A percentile compares a stretch with the other conserved stretches of the same genome.
Evolutionary conservation across 2,113 vertebrate species (phyloP).

Genomic region (Prionailurus bengalensis): DNA sequence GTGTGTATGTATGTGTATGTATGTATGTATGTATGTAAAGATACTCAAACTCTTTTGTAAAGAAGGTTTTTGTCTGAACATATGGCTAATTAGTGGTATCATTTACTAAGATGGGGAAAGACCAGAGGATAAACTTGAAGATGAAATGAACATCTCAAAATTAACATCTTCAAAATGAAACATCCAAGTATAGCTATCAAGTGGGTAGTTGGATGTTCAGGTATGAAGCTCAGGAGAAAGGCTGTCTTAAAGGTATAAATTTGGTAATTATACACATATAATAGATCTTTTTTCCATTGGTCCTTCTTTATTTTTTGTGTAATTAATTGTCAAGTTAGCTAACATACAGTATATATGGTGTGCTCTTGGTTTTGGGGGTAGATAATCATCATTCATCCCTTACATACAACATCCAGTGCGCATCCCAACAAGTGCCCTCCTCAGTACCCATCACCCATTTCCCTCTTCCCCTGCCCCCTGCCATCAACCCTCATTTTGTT

Average conservation of each 20-base stretch:
- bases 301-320: too few species aligned
- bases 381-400: too few species aligned
- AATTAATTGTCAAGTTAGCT: too few species aligned
- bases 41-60: neutral
- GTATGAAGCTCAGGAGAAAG: neutral
- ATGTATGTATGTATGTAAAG: neutral
- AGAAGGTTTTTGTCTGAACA: neutral
- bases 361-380: too few species aligned
- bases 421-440: too few species aligned
- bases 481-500: too few species aligned
- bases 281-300: neutral
- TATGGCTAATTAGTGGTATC: neutral
- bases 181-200: neutral
- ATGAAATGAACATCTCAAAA: conserved; percentile 22
- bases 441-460: too few species aligned
- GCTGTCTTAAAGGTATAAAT: neutral
- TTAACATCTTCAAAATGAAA: conserved; percentile 6
- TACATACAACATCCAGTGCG: too few species aligned
- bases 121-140: conserved; percentile 1
- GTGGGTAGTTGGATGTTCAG: conserved; percentile 23
- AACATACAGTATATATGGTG: too few species aligned
- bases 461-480: too few species aligned
- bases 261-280: neutral
- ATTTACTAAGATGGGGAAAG: neutral
- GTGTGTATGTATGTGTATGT: neutral